Conservation (phyloP, 2,888 invertebrate genomes). For the Drosophila diplacantha region DNA sequence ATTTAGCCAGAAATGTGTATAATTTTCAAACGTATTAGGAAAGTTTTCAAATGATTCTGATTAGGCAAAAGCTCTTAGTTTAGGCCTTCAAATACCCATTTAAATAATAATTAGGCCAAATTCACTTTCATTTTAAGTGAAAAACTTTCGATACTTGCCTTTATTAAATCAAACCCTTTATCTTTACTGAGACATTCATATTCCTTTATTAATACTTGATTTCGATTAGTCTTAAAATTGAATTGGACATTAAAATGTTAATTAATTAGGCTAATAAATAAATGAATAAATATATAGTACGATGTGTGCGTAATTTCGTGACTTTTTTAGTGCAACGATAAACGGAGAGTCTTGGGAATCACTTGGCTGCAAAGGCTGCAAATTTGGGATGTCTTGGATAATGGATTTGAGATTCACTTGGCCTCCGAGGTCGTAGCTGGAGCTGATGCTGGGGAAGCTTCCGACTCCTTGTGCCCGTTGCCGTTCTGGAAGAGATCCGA, state of each 20-base stretch:
- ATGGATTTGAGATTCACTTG: constrained; percentile 21
- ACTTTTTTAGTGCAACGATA: constrained; percentile 49
- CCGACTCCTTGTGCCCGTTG: constrained; percentile 43
- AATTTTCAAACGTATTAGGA: not conserved
- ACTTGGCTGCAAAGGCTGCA: constrained; percentile 43
- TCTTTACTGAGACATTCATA: constrained; percentile 21
- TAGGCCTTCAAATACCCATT: not conserved
- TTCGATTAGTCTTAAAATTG: constrained; percentile 42
- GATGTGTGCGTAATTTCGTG: constrained; percentile 44
- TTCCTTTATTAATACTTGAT: constrained; percentile 55
- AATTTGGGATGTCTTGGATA: constrained; percentile 10
- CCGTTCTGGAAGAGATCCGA: constrained; percentile 67
- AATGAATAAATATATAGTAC: constrained; percentile 39
- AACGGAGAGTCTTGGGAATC: constrained; percentile 59
- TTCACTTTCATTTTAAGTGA: not conserved
- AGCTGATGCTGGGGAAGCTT: constrained; percentile 22
- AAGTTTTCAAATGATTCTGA: too few relatives aligned
- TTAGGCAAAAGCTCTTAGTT: not conserved
- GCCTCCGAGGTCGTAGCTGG: constrained; percentile 23
- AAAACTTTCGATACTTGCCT: not conserved
- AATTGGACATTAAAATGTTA: constrained; percentile 31
- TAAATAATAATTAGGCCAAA: not conserved
- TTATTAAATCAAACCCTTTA: not conserved
- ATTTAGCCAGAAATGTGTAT: too few relatives aligned
- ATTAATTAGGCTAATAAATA: constrained; percentile 15